Percentiles rank a stretch among this genome's conserved stretches.
phyloP scores from a whole-genome alignment of 1,140 invertebrate species.

The Drosophila insularis region DNA sequence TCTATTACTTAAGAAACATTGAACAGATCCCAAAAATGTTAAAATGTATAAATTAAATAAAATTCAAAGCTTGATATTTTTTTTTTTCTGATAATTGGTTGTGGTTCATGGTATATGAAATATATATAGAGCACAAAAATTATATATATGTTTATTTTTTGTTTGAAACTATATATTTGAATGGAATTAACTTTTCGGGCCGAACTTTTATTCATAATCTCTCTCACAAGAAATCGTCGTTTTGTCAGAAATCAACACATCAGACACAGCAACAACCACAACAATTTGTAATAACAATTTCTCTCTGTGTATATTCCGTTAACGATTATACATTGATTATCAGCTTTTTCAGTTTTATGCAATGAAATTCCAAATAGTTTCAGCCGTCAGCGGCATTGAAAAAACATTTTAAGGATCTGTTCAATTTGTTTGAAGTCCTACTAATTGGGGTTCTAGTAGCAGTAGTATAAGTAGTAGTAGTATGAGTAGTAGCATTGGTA shows the following conservation, averaged over 20 bases:
- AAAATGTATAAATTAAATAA: slow-evolving; percentile 67
- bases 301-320: slow-evolving; percentile 10
- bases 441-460: slow-evolving; percentile 59
- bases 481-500: slow-evolving; percentile 32
- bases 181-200: slow-evolving; percentile 13
- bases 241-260: slow-evolving; percentile 55
- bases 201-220: background rate
- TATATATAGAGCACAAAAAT: slow-evolving; percentile 63
- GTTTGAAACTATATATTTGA: slow-evolving; percentile 27
- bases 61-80: slow-evolving; percentile 57
- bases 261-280: slow-evolving; percentile 78
- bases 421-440: slow-evolving; percentile 58
- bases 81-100: slow-evolving; percentile 49
- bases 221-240: slow-evolving; percentile 45
- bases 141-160: slow-evolving; percentile 28
- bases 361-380: slow-evolving; percentile 76
- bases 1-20: slow-evolving; percentile 60
- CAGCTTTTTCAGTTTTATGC: slow-evolving; percentile 68
- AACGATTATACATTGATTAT: slow-evolving; percentile 17
- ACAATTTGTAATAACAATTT: slow-evolving; percentile 26
- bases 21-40: slow-evolving; percentile 72
- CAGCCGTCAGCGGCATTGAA: slow-evolving; percentile 46
- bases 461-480: slow-evolving; percentile 25
- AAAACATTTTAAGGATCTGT: slow-evolving; percentile 75
- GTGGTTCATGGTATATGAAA: slow-evolving; percentile 70